Base-by-base conservation (phyloP, 1,140 invertebrate species). In the Matsumurasca onukii region DNA sequence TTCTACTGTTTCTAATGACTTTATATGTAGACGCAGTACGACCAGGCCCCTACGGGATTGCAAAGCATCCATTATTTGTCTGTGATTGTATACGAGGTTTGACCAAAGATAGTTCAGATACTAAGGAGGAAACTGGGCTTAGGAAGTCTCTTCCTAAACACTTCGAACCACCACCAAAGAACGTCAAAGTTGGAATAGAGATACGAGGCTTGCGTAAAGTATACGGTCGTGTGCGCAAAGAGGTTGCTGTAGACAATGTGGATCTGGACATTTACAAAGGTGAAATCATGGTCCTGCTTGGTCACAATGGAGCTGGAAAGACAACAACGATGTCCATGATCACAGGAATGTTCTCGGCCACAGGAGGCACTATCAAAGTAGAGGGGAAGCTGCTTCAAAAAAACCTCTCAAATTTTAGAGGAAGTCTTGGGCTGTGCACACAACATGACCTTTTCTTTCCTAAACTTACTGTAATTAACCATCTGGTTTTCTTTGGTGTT, bases 271-370 rank as follows among this genome's bases (percentile, higher is more conserved):
- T 75, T 17, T 72, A 74, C 59, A 64, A 72, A 30, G 92, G 91
- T 0, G 91, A 95, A 78, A 91, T 96, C 1, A 90, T 95, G 75
- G 93, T 92, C 0, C 81, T 96, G 5, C 79, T 96, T 0, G 93
- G 93, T 0, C 92, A 93, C 73, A 95, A 94, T 75, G 89, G 89
- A n/a, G 93, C 93, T n/a, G 29, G 93, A 1, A 96, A 96, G 82
- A 94, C 92, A 1, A 94, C 92, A 2, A 89, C 90, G 0, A 88
- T 96, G 84, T 72, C 69, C 20, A 74, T 75, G 24, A 61, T 75
- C 5, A 71, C 70, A 45, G 73, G 74, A 71, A 72, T 63, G 25
- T 15, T 20, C 3, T 29, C 31, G 2, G 62, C 55, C 45, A 27
- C 55, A 9, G 30, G 25, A 2, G 55, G 55, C 3, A 24, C 13